These are phyloP conservation scores for Papilio xuthus DNA, from an alignment of 1,140 invertebrate genomes.

Conservation along the genomic window DNA sequence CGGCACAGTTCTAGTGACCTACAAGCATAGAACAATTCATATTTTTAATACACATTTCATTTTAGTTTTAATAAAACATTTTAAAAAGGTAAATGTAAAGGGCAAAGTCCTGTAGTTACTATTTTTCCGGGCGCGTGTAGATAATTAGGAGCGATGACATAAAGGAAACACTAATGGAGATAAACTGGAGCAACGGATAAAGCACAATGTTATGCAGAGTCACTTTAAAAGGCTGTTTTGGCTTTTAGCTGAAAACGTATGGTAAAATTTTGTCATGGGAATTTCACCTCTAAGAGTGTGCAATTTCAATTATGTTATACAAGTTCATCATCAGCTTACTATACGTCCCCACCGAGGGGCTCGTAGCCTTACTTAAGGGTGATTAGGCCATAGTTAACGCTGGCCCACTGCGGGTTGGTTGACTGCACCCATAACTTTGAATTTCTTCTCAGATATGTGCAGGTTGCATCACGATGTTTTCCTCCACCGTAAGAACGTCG, in stretches of 20 bases:
- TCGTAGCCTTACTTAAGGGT: too few relatives aligned
- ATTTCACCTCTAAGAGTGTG: not conserved
- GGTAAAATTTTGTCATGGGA: not conserved
- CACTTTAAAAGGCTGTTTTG: slow-evolving; percentile 20
- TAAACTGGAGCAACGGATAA: slow-evolving; percentile 13
- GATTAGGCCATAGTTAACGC: too few relatives aligned
- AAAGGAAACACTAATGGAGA: slow-evolving; percentile 17
- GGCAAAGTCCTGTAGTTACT: not conserved
- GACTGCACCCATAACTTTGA: too few relatives aligned
- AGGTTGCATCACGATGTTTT: too few relatives aligned
- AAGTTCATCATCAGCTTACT: too few relatives aligned
- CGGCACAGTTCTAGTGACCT: too few relatives aligned
- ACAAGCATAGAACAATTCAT: too few relatives aligned
- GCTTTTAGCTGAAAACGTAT: not conserved
- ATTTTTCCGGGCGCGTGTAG: slow-evolving; percentile 9
- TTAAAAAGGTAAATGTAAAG: not conserved
- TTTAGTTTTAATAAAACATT: not conserved
- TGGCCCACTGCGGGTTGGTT: too few relatives aligned
- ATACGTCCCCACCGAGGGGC: too few relatives aligned
- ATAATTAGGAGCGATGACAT: slow-evolving; percentile 17
- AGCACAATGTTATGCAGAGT: slow-evolving; percentile 19
- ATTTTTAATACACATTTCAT: not conserved
- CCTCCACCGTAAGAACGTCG: too few relatives aligned
- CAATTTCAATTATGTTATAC: too few relatives aligned
- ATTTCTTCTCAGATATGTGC: too few relatives aligned